Evolutionary conservation across 2,888 invertebrate genomes (phyloP).

Genomic region (Tiphia femorata): DNA sequence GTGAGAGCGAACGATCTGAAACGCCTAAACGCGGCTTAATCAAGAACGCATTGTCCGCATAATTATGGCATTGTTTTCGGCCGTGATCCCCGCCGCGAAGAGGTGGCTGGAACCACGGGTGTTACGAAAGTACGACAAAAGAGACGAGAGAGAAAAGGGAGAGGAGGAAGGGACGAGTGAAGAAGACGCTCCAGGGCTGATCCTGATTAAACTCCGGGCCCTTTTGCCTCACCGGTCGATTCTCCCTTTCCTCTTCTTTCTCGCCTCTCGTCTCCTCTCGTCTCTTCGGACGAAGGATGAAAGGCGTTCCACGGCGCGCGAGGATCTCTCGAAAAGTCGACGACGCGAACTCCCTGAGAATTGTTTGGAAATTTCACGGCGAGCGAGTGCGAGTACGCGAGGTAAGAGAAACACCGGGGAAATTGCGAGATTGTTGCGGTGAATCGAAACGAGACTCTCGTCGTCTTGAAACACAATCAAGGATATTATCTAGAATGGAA

Average conservation of each 20-base stretch:
- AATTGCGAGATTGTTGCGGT: too few species aligned
- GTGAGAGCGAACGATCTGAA: background rate
- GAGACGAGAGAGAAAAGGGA: conserved; percentile 15
- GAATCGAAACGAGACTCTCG: too few species aligned
- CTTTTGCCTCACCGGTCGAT: conserved; percentile 17
- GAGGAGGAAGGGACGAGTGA: conserved; percentile 17
- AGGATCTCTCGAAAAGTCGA: conserved; percentile 11
- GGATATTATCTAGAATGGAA: too few species aligned
- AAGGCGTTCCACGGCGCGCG: background rate
- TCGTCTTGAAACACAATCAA: too few species aligned
- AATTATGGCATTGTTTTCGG: conserved; percentile 54
- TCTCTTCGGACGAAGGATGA: conserved; percentile 4
- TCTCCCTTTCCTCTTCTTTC: conserved; percentile 18
- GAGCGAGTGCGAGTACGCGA: too few species aligned
- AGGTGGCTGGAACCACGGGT: conserved; percentile 19
- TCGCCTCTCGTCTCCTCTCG: conserved; percentile 18
- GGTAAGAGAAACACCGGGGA: too few species aligned
- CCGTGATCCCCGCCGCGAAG: conserved; percentile 15
- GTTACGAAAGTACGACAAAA: conserved; percentile 31
- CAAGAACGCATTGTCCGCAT: conserved; percentile 45
- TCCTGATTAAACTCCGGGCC: conserved; percentile 57
- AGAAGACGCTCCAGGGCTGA: conserved; percentile 42
- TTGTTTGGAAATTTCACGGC: too few species aligned
- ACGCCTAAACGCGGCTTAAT: background rate
- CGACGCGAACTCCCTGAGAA: too few species aligned